These are phyloP conservation scores for Rhopalosiphum nymphaeae DNA, from an alignment of 2,888 invertebrate genomes.

Conservation along the genomic window DNA sequence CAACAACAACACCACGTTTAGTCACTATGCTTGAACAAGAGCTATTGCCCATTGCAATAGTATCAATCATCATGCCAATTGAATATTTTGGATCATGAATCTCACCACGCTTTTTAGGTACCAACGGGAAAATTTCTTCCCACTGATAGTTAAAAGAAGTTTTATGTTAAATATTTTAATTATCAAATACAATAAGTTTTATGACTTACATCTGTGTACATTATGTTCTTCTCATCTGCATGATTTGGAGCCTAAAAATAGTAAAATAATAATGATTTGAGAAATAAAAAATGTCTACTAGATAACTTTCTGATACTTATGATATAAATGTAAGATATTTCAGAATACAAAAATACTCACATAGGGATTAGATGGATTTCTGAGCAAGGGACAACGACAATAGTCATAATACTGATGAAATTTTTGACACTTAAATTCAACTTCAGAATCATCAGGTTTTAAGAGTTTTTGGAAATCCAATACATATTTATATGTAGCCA, in stretches of 20 bases:
- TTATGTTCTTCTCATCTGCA: slow-evolving; percentile 1
- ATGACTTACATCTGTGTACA: slow-evolving; percentile 40
- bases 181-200: background rate
- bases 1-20: slow-evolving; percentile 38
- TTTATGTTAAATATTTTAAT: background rate
- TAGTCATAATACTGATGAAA: slow-evolving; percentile 35
- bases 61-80: slow-evolving; percentile 43
- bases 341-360: slow-evolving; percentile 20
- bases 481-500: slow-evolving; percentile 22
- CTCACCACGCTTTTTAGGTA: slow-evolving; percentile 24
- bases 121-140: slow-evolving; percentile 40
- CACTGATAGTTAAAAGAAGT: slow-evolving; percentile 12
- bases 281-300: background rate
- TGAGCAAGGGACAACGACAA: slow-evolving; percentile 45
- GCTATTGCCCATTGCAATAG: background rate
- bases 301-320: background rate
- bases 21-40: background rate
- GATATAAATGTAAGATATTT: background rate
- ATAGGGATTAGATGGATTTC: background rate
- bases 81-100: slow-evolving; percentile 46
- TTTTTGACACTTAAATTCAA: slow-evolving; percentile 37
- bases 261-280: background rate
- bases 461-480: slow-evolving; percentile 54
- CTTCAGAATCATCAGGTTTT: slow-evolving; percentile 26
- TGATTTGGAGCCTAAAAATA: slow-evolving; percentile 49